Evolutionary conservation across 1,140 invertebrate genomes (phyloP).

Genomic region (Oreohelix idahoensis): DNA sequence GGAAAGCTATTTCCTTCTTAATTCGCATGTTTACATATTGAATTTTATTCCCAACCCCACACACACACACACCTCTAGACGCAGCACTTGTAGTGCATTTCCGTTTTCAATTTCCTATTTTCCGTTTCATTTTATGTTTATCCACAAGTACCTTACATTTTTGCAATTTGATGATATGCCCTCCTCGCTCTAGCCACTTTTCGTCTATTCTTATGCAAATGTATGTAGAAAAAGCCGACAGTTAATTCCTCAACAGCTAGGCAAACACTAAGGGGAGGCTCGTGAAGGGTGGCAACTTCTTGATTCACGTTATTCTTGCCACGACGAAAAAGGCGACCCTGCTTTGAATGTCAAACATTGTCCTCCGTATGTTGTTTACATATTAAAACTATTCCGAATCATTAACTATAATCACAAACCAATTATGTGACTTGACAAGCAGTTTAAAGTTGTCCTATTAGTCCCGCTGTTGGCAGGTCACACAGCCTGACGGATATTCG

Average conservation of each 20-base stretch:
- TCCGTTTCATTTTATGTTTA: not conserved
- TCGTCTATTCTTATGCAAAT: not conserved
- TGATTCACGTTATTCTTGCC: not conserved
- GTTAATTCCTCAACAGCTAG: not conserved
- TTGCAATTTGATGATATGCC: not conserved
- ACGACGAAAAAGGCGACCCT: not conserved
- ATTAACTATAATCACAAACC: not conserved
- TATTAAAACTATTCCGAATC: not conserved
- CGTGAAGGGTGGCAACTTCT: not conserved
- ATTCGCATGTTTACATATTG: no score
- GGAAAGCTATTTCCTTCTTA: no score
- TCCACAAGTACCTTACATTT: not conserved
- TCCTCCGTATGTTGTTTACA: not conserved
- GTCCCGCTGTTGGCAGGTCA: no score
- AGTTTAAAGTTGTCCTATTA: not conserved
- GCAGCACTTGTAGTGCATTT: not conserved
- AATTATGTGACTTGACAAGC: not conserved
- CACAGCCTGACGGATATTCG: no score
- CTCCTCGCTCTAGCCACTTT: not conserved
- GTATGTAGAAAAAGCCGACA: not conserved
- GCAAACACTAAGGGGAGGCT: not conserved
- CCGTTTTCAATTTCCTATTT: not conserved
- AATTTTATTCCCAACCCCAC: no score
- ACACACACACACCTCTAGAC: not conserved
- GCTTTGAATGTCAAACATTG: not conserved